Conservation (phyloP, 2,113 vertebrate species). For the Bos javanicus region DNA sequence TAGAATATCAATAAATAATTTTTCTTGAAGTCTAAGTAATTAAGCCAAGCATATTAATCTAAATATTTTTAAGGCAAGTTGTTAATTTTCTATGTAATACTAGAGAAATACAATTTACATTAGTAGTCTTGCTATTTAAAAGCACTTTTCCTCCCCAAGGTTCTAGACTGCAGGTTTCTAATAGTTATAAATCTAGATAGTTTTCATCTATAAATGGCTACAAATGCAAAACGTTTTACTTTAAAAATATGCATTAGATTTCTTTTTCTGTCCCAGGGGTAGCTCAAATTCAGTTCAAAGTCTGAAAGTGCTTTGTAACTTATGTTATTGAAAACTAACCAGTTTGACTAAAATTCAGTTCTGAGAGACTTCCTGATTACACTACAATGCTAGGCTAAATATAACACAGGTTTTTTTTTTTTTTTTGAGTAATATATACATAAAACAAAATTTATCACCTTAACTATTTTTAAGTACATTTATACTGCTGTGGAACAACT, state of each 20-base stretch:
- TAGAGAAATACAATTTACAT: neutral
- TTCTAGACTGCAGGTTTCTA: neutral
- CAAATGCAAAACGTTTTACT: constrained; percentile 12
- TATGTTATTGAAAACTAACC: constrained; percentile 17
- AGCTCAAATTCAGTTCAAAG: neutral
- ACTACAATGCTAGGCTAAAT: constrained; percentile 18
- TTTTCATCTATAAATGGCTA: constrained; percentile 25
- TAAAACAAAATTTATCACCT: neutral
- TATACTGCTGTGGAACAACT: neutral
- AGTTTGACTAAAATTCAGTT: neutral
- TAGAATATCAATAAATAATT: neutral
- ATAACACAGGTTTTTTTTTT: neutral
- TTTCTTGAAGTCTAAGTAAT: constrained; percentile 36
- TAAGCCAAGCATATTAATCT: neutral
- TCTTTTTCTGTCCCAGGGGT: neutral
- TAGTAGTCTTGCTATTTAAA: constrained; percentile 17
- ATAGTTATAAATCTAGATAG: neutral
- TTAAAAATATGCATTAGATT: neutral
- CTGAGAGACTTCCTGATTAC: neutral
- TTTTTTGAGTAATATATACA: neutral
- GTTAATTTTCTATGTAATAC: neutral
- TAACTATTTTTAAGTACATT: constrained; percentile 28
- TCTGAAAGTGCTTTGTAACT: neutral
- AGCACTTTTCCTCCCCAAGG: neutral
- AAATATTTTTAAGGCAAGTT: constrained; percentile 20